phyloP scores from a whole-genome alignment of 2,113 vertebrate species.

The Tachycineta bicolor region DNA sequence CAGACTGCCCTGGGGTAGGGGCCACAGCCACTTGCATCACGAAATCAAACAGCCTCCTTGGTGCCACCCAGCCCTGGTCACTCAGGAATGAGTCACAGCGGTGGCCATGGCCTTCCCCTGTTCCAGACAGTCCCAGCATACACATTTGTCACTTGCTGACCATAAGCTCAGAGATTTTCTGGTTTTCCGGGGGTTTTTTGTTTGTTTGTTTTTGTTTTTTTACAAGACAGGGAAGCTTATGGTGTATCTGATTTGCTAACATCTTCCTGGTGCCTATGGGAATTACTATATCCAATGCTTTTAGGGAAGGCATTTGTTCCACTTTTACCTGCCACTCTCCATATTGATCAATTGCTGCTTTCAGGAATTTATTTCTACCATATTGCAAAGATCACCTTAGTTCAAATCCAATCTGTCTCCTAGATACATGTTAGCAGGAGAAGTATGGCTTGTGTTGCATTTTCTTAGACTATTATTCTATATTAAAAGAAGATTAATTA shows the following conservation, averaged over 20 bases:
- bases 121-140: neutral
- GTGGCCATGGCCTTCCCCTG: neutral
- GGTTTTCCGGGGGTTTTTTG: too few species aligned
- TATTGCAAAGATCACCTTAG: neutral
- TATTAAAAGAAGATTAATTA: slow-evolving; percentile 35
- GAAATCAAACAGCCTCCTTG: neutral
- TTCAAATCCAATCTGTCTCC: neutral
- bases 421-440: neutral
- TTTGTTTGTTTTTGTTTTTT: neutral
- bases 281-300: neutral
- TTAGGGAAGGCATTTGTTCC: neutral
- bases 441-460: neutral
- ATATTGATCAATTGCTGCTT: neutral
- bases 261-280: neutral
- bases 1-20: neutral
- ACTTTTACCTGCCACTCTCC: neutral
- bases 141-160: neutral
- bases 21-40: rapidly evolving
- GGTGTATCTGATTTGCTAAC: neutral
- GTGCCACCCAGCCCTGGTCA: neutral
- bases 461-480: neutral
- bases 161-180: neutral
- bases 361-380: slow-evolving; percentile 14
- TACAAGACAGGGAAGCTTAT: neutral
- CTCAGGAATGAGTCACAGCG: neutral